phyloP scores from a whole-genome alignment of 2,113 vertebrate genomes.

The Sturnira hondurensis region DNA sequence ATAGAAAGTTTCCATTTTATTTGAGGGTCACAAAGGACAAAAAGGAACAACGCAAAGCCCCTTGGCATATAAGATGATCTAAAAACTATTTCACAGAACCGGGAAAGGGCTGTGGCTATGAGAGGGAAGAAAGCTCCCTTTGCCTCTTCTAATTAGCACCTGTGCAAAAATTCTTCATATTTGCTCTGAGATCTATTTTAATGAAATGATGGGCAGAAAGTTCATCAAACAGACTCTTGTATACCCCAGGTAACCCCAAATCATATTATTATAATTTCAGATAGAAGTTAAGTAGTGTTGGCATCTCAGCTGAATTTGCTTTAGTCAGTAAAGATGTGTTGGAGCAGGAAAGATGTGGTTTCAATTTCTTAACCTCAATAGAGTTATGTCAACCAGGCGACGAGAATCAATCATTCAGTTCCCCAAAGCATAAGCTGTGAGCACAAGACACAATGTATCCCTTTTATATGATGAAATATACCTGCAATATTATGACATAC shows the following conservation, averaged over 20 bases:
- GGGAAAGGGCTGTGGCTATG: neutral
- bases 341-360: neutral
- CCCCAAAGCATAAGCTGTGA: neutral
- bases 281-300: neutral
- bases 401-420: neutral
- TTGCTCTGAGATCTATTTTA: neutral
- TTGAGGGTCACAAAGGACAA: constrained; percentile 54
- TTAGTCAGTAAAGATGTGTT: neutral
- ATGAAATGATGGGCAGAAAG: neutral
- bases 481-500: neutral
- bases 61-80: constrained; percentile 26
- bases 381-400: neutral
- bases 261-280: neutral
- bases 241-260: neutral
- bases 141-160: neutral
- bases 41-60: neutral
- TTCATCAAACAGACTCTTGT: neutral
- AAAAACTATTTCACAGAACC: constrained; percentile 3
- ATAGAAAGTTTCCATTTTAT: constrained; percentile 66
- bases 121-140: neutral
- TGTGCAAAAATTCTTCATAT: neutral
- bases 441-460: neutral
- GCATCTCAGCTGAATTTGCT: neutral
- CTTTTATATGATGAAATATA: neutral
- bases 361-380: neutral